Base-by-base conservation (phyloP, 1,140 invertebrate species). In the Bactericera cockerelli region DNA sequence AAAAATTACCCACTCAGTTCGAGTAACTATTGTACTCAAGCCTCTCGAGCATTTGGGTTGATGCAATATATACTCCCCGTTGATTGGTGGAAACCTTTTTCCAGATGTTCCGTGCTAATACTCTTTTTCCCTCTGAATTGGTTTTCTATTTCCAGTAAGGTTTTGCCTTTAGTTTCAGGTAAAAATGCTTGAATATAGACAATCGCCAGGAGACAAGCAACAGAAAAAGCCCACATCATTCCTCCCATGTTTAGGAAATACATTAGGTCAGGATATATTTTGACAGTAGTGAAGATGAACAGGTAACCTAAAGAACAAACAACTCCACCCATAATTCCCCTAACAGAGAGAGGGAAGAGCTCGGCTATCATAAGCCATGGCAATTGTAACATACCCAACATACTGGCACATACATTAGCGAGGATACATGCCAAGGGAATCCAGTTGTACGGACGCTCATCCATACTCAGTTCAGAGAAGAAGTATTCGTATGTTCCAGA, bases 131-230 rank as follows among this genome's bases (percentile, higher is more conserved):
- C 75, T 26, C 22, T 49, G n/a, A 49, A 49, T 4, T 49, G 42
- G 16, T 49, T 49, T 71, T 84, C 82, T 36, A 92, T 89, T 67
- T 91, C 84, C 24, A 82, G 77, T 14, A 89, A 71, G 31, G 78
- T 81, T 64, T 82, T 83, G 8, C 83, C 83, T 69, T 86, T 84
- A 0, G 89, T 92, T 71, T 92, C 89, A 0, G 87, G 87, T 1
- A 91, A 72, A 65, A 84, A 78, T 4, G 81, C 72, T 3, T 78
- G 70, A 16, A 81, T 84, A 54, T 53, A 59, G 11, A 59, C 14
- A 1, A 59, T 49, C 67, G 83, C 87, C 0, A 81, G 64, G 0
- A 81, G 75, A 1, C 86, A 80, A 55, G 83, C 77, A 1, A 74
- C 76, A 2, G 81, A 76, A 67, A 93, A 93, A 6, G 86, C 72